phyloP scores from a whole-genome alignment of 2,888 invertebrate species.

The Alviniconcha strummeri region DNA sequence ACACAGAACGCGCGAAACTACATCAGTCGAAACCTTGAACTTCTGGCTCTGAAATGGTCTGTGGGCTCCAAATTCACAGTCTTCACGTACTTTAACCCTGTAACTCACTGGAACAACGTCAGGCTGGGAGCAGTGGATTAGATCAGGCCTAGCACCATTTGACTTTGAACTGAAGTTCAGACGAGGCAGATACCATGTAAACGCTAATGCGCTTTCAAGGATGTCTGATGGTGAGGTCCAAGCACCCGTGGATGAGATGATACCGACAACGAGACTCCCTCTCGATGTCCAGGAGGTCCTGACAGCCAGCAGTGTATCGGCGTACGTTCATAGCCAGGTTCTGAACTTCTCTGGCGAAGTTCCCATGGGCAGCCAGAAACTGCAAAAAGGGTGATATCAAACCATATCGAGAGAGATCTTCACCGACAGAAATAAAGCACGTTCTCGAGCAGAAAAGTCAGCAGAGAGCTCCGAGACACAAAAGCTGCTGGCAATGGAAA shows the following conservation, averaged over 20 bases:
- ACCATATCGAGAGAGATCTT: background rate
- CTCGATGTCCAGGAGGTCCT: background rate
- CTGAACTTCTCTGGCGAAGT: background rate
- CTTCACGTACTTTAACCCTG: no score
- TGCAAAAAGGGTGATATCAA: background rate
- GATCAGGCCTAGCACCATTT: no score
- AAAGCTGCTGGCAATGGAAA: no score
- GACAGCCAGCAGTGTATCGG: background rate
- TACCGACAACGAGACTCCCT: background rate
- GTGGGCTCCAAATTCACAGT: no score
- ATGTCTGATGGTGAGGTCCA: background rate
- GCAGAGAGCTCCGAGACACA: no score
- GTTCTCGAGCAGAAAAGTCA: background rate
- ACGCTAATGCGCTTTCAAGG: background rate
- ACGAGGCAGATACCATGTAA: background rate
- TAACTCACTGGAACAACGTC: no score
- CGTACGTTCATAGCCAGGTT: background rate
- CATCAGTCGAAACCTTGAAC: slow-evolving; percentile 44
- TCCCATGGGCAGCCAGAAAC: background rate
- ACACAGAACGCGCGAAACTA: slow-evolving; percentile 45
- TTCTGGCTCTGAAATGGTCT: background rate
- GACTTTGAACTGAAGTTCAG: background rate
- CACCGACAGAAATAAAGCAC: background rate
- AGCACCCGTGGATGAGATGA: background rate
- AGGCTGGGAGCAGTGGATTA: no score